Base-by-base conservation (phyloP, 2,113 vertebrate genomes). In the Solenodon paradoxus region DNA sequence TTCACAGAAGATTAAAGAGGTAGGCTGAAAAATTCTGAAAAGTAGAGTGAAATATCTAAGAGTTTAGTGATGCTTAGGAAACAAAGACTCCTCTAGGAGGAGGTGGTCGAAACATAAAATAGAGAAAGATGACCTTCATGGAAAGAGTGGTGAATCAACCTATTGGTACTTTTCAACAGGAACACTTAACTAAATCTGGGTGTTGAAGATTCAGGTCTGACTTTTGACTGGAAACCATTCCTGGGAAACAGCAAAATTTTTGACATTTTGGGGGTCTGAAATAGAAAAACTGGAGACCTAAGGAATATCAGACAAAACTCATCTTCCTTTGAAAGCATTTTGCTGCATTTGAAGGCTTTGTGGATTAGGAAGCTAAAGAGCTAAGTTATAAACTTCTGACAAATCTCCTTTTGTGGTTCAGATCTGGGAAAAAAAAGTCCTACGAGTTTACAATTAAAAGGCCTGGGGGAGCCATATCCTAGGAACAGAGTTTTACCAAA, bases 351-450 rank as follows among this genome's bases (percentile, higher is more conserved):
- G n/a, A n/a, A n/a, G n/a, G 42, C 8, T 49, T 24, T 80, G 28
- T 40, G 64, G 16, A 57, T 13, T 5, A 69, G 72, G 66, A 95
- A 78, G 32, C 8, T 64, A 79, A 57, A 88, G 51, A 63, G 53
- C 35, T 63, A 49, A 88, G 42, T 1, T 32, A 4, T 80, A 69
- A 95, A 85, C n/a, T n/a, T n/a, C n/a, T n/a, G n/a, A n/a, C n/a
- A n/a, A n/a, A n/a, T n/a, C n/a, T n/a, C n/a, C n/a, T n/a, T n/a
- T n/a, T n/a, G n/a, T n/a, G n/a, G n/a, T n/a, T n/a, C 47, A 82
- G 87, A 79, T 92, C 88, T 93, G 40, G 53, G 12, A 68, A 93
- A 26, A 81, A 49, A 88, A 68, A 79, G 32, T 74, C 64, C 35
- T 91, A 47, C 24, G 88, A 57, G 32, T 1, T 75, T 84, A 47